Evolutionary conservation across 2,113 vertebrate genomes (phyloP).

Genomic region (Delphinus delphis): DNA sequence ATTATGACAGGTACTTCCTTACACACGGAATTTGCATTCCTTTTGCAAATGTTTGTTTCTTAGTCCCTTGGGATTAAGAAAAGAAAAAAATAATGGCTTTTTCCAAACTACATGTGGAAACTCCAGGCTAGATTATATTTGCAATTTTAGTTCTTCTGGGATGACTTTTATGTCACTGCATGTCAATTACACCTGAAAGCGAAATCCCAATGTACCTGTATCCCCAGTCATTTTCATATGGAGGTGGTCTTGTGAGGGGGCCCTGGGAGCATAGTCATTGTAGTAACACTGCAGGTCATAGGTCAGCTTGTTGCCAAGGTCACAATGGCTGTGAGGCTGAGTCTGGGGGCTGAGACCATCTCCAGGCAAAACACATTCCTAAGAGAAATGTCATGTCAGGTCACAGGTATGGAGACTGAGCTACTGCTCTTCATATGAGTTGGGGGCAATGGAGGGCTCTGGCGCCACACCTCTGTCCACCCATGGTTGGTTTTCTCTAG

Average conservation of each 20-base stretch:
- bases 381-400: not conserved
- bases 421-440: not conserved
- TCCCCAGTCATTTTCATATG: accelerated
- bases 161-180: not conserved
- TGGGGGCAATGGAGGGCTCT: not conserved
- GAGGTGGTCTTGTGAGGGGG: accelerated
- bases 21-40: not conserved
- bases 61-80: not conserved
- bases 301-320: not conserved
- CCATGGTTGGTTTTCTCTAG: not conserved
- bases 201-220: accelerated
- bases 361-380: not conserved
- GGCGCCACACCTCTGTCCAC: too few species aligned
- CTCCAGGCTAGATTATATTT: not conserved
- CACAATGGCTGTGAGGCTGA: not conserved
- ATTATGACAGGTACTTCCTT: accelerated
- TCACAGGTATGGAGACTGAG: not conserved
- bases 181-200: not conserved
- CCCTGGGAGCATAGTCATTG: too few species aligned
- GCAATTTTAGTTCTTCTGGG: not conserved
- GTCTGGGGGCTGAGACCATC: not conserved
- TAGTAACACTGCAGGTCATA: accelerated
- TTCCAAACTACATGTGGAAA: not conserved
- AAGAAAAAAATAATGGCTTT: not conserved
- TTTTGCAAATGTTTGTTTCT: not conserved